Evolutionary conservation across 1,140 invertebrate species (phyloP), one percentile per base, ranked within the genome.

Genomic region (Trichomalopsis sarcophagae): DNA sequence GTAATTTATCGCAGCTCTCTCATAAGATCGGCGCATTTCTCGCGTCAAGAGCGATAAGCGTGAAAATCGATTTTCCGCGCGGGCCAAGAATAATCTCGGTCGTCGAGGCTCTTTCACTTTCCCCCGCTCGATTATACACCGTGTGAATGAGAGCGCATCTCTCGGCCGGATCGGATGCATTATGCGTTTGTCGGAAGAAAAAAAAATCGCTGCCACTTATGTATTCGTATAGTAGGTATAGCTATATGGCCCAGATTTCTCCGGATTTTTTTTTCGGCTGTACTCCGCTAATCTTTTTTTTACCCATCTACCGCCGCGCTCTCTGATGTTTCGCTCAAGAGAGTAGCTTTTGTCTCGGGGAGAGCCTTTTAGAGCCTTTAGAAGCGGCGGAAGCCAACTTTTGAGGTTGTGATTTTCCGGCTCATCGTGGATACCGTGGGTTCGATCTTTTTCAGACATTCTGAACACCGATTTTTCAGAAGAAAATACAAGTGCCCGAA

Each of bases 11-110:
- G 75, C 33, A 21, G 40, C 33, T 47, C 21, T 40, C 5, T 9
- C 40, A 44, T 44, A 44, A 44, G 40, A 44, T 44, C 40, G 40
- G 40, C 40, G 71, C 50, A 47, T 81, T 71, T 2, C 50, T n/a
- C 13, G 21, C 13, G 21, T 69, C 36, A 11, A 44, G 27, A 40
- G 74, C 40, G 30, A 73, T 27, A 27, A 27, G 77, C 77, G 77
- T 84, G 69, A 84, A 84, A 84, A 84, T 80, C 68, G 71, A 84
- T 84, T 80, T 84, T 84, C 68, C 77, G 50, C 77, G 36, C 73
- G 44, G 33, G 62, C 36, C 40, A 40, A 83, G 33, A 68, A 69
- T 77, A 77, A 77, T 83, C 23, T 47, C 62, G 40, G 73, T 83
- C 55, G 76, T 79, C 47, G 27, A 84, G 17, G 55, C 33, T 84